Evolutionary conservation across 2,888 invertebrate genomes (phyloP).

Genomic region (Galerucella pusilla): DNA sequence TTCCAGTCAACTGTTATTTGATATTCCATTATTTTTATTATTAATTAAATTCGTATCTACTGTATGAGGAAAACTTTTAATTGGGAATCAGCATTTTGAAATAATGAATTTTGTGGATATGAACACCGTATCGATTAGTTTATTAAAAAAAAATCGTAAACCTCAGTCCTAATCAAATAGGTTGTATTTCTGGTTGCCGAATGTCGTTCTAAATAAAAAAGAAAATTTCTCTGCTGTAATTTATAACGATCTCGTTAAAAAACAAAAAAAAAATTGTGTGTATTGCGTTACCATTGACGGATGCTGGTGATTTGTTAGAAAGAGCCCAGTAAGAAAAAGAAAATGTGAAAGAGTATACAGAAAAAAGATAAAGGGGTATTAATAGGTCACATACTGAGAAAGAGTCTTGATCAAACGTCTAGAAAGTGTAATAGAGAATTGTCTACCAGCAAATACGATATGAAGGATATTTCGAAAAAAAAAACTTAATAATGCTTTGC

Average conservation of each 20-base stretch:
- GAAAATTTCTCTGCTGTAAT: too few species aligned
- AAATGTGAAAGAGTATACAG: slow-evolving; percentile 18
- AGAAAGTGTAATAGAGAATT: slow-evolving; percentile 8
- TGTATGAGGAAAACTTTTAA: background rate
- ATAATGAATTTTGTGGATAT: background rate
- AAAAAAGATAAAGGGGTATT: slow-evolving; percentile 20
- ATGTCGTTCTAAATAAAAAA: too few species aligned
- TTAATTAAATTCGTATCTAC: too few species aligned
- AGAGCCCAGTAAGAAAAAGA: slow-evolving; percentile 17
- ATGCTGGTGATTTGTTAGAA: slow-evolving; percentile 11
- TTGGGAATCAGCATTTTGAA: background rate
- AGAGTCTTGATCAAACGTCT: slow-evolving; percentile 23
- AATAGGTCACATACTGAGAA: slow-evolving; percentile 28
- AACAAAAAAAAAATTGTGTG: background rate
- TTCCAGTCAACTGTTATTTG: too few species aligned
- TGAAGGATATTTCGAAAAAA: background rate
- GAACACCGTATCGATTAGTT: too few species aligned
- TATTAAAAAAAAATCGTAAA: too few species aligned
- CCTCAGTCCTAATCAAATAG: too few species aligned
- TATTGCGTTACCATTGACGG: slow-evolving; percentile 1
- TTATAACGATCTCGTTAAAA: background rate
- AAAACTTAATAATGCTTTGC: too few species aligned
- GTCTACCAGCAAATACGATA: background rate
- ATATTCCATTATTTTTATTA: too few species aligned
- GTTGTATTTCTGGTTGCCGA: too few species aligned